Evolutionary conservation across 2,113 vertebrate genomes (phyloP).

Genomic region (Oncorhynchus keta): DNA sequence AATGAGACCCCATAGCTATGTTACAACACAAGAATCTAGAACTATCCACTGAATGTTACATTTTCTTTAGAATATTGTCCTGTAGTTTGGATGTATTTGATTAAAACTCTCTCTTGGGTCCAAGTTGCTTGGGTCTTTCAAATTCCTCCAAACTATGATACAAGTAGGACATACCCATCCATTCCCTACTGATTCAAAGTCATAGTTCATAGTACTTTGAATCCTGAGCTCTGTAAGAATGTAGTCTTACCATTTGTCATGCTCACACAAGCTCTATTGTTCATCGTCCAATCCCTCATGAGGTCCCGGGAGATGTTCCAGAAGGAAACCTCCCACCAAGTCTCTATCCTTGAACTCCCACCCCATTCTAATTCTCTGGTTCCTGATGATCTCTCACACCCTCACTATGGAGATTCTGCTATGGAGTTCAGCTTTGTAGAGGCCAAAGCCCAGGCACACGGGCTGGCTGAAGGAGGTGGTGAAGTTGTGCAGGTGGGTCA

Average conservation of each 20-base stretch:
- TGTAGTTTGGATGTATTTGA: neutral
- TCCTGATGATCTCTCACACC: constrained; percentile 41
- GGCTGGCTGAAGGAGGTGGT: constrained; percentile 63
- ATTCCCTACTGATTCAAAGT: too few relatives aligned
- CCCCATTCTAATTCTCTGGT: neutral
- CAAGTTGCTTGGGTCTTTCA: too few relatives aligned
- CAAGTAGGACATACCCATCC: too few relatives aligned
- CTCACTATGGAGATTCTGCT: constrained; percentile 60
- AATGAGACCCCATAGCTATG: too few relatives aligned
- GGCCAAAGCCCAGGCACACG: constrained; percentile 70
- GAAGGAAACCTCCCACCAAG: neutral
- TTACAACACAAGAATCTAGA: too few relatives aligned
- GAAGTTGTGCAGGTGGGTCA: constrained; percentile 71
- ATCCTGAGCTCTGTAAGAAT: too few relatives aligned
- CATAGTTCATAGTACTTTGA: too few relatives aligned
- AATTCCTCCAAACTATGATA: too few relatives aligned
- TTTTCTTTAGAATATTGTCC: neutral
- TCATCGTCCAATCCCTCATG: neutral
- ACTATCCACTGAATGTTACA: too few relatives aligned
- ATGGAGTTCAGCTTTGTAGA: constrained; percentile 71
- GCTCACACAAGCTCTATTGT: too few relatives aligned
- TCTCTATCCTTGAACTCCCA: neutral
- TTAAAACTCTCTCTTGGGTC: too few relatives aligned
- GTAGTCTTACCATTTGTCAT: too few relatives aligned
- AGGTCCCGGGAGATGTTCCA: neutral